A percentile compares a stretch with the other conserved stretches of the same genome.
Conservation (phyloP, 2,888 invertebrate species). For the Keiferia lycopersicella region DNA sequence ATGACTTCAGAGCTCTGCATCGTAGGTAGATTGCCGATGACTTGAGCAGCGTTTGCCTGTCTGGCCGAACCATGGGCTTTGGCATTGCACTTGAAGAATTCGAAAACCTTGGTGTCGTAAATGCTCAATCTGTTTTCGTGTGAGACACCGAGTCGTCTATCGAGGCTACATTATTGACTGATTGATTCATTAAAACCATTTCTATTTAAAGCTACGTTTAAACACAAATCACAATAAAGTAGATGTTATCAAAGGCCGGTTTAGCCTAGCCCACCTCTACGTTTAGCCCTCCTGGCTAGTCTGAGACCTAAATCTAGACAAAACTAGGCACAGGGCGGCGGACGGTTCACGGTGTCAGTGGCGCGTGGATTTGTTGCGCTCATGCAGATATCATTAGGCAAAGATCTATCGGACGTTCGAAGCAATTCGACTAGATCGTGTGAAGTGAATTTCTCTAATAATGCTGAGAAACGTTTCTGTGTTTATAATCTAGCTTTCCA, state of each 20-base stretch:
- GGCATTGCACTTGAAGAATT: not conserved
- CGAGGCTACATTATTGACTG: too few species aligned
- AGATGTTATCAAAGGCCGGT: conserved; percentile 11
- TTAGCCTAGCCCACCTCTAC: conserved; percentile 2
- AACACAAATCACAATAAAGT: not conserved
- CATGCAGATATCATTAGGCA: conserved; percentile 23
- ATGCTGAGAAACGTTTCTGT: not conserved
- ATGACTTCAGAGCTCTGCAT: too few species aligned
- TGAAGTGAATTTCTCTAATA: not conserved
- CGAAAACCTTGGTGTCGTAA: not conserved
- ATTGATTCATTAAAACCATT: not conserved
- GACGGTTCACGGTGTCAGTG: conserved; percentile 52
- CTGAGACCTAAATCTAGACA: conserved; percentile 29
- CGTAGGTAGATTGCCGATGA: too few species aligned
- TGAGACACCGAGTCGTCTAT: too few species aligned
- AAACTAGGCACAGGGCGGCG: conserved; percentile 32
- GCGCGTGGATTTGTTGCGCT: conserved; percentile 42
- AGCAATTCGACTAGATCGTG: not conserved
- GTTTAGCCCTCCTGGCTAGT: conserved; percentile 7
- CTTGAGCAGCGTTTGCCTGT: conserved; percentile 3
- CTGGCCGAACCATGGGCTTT: not conserved
- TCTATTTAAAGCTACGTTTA: not conserved
- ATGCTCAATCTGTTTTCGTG: too few species aligned
- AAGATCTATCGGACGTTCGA: conserved; percentile 3
- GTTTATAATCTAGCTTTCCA: not conserved